Percentiles rank a stretch among this genome's conserved stretches.
Evolutionary conservation across 1,140 invertebrate genomes (phyloP).

Genomic region (Bombus pyrosoma): DNA sequence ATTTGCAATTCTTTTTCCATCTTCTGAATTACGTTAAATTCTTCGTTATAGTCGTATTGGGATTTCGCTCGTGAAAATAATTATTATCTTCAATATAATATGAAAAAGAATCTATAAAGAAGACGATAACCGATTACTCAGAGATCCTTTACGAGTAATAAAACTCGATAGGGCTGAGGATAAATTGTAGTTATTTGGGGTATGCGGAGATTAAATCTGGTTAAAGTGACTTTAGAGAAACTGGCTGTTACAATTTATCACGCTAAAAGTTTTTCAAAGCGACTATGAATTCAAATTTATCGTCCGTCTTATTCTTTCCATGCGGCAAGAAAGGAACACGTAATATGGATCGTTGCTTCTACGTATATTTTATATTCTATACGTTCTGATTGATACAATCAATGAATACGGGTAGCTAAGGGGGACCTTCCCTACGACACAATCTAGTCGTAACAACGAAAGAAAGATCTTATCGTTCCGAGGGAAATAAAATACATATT

Average conservation of each 20-base stretch:
- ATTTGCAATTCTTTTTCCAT: not conserved
- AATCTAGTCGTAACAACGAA: conserved; percentile 20
- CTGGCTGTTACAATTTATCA: not conserved
- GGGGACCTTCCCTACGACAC: not conserved
- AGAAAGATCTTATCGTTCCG: conserved; percentile 14
- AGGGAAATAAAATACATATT: not conserved
- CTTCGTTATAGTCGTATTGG: not conserved
- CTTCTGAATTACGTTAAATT: not conserved
- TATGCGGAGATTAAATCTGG: not conserved
- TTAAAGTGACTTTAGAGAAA: not conserved
- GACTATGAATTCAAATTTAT: not conserved
- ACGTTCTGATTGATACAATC: conserved; percentile 26
- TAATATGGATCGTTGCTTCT: not conserved
- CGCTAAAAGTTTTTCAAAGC: not conserved
- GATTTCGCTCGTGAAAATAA: not conserved
- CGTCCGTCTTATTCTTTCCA: not conserved
- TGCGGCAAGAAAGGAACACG: not conserved
- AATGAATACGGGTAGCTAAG: conserved; percentile 7
- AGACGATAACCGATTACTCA: not conserved
- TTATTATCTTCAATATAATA: not conserved
- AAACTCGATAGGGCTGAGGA: not conserved
- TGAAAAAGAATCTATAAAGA: not conserved
- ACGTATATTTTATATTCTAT: not conserved
- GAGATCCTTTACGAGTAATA: not conserved
- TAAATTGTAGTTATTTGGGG: not conserved